Conservation (phyloP, 2,888 invertebrate genomes). For the Tiliacea citrago region DNA sequence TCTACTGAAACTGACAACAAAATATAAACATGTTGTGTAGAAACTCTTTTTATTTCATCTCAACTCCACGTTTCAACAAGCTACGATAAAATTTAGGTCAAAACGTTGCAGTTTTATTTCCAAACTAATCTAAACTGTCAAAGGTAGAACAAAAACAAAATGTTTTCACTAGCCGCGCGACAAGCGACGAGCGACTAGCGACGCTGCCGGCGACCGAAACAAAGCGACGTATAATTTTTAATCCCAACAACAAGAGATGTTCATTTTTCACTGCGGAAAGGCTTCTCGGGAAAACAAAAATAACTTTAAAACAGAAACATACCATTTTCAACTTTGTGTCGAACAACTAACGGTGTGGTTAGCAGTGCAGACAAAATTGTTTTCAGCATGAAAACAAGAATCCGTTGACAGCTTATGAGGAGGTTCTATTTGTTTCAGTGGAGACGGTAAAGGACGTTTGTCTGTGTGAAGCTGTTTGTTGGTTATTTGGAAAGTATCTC, state of each 20-base stretch:
- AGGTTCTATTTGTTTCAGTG: slow-evolving; percentile 77
- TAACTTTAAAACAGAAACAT: slow-evolving; percentile 29
- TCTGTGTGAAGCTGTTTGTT: slow-evolving; percentile 53
- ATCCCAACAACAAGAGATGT: slow-evolving; percentile 86
- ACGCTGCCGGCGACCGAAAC: slow-evolving; percentile 68
- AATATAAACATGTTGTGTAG: background rate
- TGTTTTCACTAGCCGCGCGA: slow-evolving; percentile 29
- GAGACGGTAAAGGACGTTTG: slow-evolving; percentile 62
- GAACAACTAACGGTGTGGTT: slow-evolving; percentile 55
- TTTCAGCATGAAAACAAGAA: slow-evolving; percentile 70
- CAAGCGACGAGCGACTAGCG: slow-evolving; percentile 27
- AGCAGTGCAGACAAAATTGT: slow-evolving; percentile 46
- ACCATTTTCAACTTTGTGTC: slow-evolving; percentile 68
- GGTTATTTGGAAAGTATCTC: slow-evolving; percentile 43
- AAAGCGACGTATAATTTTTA: slow-evolving; percentile 87
- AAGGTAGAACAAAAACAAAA: slow-evolving; percentile 60
- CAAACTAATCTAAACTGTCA: slow-evolving; percentile 65
- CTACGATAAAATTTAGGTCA: slow-evolving; percentile 38
- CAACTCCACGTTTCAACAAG: background rate
- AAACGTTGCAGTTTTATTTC: slow-evolving; percentile 49
- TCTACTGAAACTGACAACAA: background rate
- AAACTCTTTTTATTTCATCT: background rate
- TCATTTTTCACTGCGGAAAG: slow-evolving; percentile 85
- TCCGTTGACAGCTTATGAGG: slow-evolving; percentile 84
- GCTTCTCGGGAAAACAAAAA: slow-evolving; percentile 67